Conservation (phyloP, 2,797 vertebrate genomes). For the Vespertilio murinus region DNA sequence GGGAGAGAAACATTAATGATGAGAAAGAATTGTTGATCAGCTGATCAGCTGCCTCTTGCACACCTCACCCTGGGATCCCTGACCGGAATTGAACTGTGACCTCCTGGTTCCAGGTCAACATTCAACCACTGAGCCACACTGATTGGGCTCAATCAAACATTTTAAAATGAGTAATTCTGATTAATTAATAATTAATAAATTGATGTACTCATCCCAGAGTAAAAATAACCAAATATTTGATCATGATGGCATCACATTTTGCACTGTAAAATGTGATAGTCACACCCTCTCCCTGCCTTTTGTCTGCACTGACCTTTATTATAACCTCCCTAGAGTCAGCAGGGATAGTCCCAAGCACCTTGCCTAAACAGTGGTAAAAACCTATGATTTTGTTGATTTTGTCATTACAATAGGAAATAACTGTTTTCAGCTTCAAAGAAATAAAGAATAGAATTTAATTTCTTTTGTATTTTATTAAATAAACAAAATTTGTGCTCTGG, state of each 20-base stretch:
- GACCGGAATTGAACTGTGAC: too few relatives aligned
- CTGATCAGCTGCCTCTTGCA: too few relatives aligned
- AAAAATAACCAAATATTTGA: not conserved
- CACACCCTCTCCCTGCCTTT: not conserved
- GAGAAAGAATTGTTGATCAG: too few relatives aligned
- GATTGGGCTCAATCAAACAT: constrained; percentile 37
- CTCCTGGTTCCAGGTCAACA: too few relatives aligned
- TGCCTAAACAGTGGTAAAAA: not conserved
- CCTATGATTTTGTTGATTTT: constrained; percentile 14
- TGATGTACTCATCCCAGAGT: constrained; percentile 54
- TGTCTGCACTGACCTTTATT: not conserved
- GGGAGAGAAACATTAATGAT: too few relatives aligned
- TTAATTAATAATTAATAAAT: constrained; percentile 61
- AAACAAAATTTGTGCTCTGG: not conserved
- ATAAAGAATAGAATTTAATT: constrained; percentile 66
- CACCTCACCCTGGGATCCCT: too few relatives aligned
- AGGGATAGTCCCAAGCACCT: not conserved
- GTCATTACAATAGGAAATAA: not conserved
- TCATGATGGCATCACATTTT: not conserved
- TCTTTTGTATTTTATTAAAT: constrained; percentile 40
- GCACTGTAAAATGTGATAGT: not conserved
- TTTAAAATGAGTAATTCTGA: constrained; percentile 72
- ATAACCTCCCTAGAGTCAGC: not conserved
- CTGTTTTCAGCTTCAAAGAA: constrained; percentile 41
- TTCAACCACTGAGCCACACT: too few relatives aligned